phyloP scores from a whole-genome alignment of 2,888 invertebrate genomes.

The Lochmaea crataegi region DNA sequence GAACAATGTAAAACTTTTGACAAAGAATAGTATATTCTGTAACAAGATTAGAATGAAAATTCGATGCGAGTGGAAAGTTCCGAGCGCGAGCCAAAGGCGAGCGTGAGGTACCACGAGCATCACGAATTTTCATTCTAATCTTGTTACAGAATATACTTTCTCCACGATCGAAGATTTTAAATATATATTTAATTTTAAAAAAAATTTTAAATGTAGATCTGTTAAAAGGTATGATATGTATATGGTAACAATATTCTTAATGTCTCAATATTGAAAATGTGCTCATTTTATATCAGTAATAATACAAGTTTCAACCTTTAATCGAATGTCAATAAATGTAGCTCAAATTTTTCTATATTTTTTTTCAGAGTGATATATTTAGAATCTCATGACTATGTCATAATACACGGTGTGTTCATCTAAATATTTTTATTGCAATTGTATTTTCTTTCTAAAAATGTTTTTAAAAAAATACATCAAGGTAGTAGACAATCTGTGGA shows the following conservation, averaged over 20 bases:
- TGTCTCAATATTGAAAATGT: slow-evolving; percentile 53
- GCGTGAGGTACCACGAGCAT: no score
- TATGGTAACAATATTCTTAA: slow-evolving; percentile 47
- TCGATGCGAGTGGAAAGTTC: no score
- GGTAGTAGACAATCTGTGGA: slow-evolving; percentile 52
- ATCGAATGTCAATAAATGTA: slow-evolving; percentile 66
- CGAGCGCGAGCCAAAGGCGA: no score
- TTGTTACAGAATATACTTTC: no score
- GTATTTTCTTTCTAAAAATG: slow-evolving; percentile 46
- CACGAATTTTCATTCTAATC: no score
- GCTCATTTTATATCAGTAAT: slow-evolving; percentile 61
- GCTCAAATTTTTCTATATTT: slow-evolving; percentile 63
- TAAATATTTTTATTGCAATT: slow-evolving; percentile 53
- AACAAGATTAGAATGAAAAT: no score
- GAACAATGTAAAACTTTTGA: no score
- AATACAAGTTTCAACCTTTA: slow-evolving; percentile 55
- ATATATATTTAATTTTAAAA: no score
- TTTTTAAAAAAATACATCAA: slow-evolving; percentile 37
- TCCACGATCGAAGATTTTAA: no score
- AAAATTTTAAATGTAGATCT: no score
- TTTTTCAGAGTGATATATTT: slow-evolving; percentile 60
- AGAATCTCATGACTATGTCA: slow-evolving; percentile 58
- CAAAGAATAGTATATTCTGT: no score
- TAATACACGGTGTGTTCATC: slow-evolving; percentile 57
- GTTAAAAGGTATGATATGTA: slow-evolving; percentile 19